Conservation (phyloP, 92 coral and sea anemone species). For the Hydrozoanthus gracilis region DNA sequence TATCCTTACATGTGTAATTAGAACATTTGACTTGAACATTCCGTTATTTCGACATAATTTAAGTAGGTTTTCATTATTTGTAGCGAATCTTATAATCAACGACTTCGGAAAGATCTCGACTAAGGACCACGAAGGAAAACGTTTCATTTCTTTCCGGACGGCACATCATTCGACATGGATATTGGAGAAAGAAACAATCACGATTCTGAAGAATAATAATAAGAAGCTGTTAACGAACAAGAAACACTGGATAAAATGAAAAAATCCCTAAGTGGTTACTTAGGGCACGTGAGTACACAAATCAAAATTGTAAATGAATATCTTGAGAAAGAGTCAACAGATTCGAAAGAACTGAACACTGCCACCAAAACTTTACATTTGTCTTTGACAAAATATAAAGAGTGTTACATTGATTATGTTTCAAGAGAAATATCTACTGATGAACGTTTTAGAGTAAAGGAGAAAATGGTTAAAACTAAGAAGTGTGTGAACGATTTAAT, state of each 20-base stretch:
- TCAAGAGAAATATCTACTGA: not conserved
- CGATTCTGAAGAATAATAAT: not conserved
- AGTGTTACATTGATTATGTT: not conserved
- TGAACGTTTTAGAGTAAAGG: constrained; percentile 36
- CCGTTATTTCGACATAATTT: too few relatives aligned
- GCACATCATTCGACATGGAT: too few relatives aligned
- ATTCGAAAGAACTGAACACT: not conserved
- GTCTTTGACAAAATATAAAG: constrained; percentile 29
- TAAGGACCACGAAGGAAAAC: too few relatives aligned
- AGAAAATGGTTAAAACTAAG: not conserved
- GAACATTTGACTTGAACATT: too few relatives aligned
- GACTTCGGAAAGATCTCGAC: too few relatives aligned
- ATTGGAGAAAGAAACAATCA: too few relatives aligned
- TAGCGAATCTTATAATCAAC: too few relatives aligned
- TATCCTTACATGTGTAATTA: too few relatives aligned
- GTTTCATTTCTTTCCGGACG: too few relatives aligned
- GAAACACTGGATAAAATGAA: constrained; percentile 12
- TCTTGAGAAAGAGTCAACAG: constrained; percentile 13
- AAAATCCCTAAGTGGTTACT: constrained; percentile 49
- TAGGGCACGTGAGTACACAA: constrained; percentile 46
- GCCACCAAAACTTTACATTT: not conserved
- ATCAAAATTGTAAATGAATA: constrained; percentile 16
- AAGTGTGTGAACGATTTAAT: not conserved
- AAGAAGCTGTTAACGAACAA: not conserved
- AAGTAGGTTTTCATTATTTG: too few relatives aligned